phyloP scores from a whole-genome alignment of 2,113 vertebrate species.

The Platysternon megacephalum region DNA sequence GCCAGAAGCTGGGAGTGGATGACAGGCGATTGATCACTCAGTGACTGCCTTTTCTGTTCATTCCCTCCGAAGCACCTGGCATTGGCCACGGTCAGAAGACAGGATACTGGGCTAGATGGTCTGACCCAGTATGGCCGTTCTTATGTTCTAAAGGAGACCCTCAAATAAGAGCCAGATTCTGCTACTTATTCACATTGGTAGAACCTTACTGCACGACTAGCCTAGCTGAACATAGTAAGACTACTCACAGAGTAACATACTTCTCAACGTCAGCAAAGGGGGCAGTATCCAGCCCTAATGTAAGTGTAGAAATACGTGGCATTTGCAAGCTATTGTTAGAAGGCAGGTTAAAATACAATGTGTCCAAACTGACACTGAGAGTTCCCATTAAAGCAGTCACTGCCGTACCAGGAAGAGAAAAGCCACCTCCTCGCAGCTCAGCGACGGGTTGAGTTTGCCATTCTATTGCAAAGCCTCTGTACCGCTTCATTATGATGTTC shows the following conservation, averaged over 20 bases:
- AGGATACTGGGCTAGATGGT: too few species aligned
- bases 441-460: not conserved
- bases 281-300: not conserved
- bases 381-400: not conserved
- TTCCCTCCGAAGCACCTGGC: too few species aligned
- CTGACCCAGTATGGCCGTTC: too few species aligned
- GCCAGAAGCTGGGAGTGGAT: too few species aligned
- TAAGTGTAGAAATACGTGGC: not conserved
- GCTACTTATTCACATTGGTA: not conserved
- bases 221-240: not conserved
- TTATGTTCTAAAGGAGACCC: not conserved
- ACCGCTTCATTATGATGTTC: not conserved
- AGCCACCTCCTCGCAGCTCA: not conserved
- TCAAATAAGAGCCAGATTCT: fast-evolving
- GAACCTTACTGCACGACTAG: not conserved
- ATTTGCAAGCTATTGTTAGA: not conserved
- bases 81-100: too few species aligned
- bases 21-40: too few species aligned
- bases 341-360: not conserved
- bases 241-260: not conserved
- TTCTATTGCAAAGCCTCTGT: not conserved
- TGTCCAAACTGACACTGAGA: not conserved
- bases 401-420: not conserved
- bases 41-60: too few species aligned
- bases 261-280: not conserved